A percentile compares a stretch with the other conserved stretches of the same genome.
Conservation (phyloP, 1,140 invertebrate species). For the Delia radicum region DNA sequence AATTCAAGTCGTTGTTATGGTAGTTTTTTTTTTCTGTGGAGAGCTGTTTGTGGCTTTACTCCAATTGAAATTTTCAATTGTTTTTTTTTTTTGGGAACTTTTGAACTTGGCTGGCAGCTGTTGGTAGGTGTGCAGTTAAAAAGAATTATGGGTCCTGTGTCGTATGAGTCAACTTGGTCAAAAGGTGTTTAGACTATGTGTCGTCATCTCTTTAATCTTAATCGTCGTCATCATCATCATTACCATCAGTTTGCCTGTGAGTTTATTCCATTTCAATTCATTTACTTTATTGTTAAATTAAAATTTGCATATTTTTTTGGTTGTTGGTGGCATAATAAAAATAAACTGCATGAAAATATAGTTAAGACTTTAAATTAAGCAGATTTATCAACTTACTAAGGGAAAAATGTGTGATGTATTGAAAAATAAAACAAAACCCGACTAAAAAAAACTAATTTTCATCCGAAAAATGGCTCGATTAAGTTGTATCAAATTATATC, state of each 20-base stretch:
- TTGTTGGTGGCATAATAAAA: neutral
- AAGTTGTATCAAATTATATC: too few species aligned
- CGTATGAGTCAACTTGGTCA: slow-evolving; percentile 4
- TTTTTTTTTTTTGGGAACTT: neutral
- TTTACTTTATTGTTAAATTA: neutral
- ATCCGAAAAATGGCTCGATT: too few species aligned
- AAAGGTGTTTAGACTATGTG: slow-evolving; percentile 22
- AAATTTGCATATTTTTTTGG: neutral
- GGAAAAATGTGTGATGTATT: too few species aligned
- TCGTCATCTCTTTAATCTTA: slow-evolving; percentile 6
- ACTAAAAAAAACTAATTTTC: too few species aligned
- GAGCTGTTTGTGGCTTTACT: neutral
- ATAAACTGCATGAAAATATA: too few species aligned
- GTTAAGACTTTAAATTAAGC: too few species aligned
- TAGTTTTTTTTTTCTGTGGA: too few species aligned
- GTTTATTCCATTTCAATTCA: neutral
- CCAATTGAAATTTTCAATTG: neutral
- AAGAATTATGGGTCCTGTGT: slow-evolving; percentile 5
- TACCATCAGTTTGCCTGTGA: neutral
- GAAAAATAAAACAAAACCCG: too few species aligned
- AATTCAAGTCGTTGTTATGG: neutral
- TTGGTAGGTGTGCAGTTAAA: neutral
- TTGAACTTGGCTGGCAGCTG: neutral
- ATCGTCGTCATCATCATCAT: neutral
- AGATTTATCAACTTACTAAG: too few species aligned